Conservation (phyloP, 2,797 vertebrate species). For the Lerista edwardsae region DNA sequence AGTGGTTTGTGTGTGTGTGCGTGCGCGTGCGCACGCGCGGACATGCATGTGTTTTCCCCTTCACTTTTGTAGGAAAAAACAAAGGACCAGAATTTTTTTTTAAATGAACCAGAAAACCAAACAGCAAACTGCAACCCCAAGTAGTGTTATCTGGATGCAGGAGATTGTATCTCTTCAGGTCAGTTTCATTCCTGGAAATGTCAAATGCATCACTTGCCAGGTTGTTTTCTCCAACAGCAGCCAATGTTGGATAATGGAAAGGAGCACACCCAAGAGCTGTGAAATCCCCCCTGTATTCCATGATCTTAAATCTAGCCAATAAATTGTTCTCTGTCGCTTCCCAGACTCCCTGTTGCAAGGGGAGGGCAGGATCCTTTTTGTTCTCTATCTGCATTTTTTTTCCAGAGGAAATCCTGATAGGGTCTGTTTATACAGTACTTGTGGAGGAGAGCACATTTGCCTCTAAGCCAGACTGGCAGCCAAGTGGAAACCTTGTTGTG, state of each 20-base stretch:
- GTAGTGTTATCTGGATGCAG: too few relatives aligned
- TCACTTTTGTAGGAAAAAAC: not conserved
- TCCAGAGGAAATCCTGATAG: not conserved
- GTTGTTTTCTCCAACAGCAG: too few relatives aligned
- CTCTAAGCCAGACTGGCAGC: not conserved
- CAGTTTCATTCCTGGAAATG: too few relatives aligned
- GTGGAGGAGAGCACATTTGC: not conserved
- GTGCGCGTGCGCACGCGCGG: too few relatives aligned
- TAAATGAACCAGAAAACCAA: not conserved
- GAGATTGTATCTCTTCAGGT: too few relatives aligned
- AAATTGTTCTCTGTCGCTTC: not conserved
- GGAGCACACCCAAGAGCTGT: not conserved
- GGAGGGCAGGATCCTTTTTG: too few relatives aligned
- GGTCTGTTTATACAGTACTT: too few relatives aligned
- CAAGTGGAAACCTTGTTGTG: too few relatives aligned
- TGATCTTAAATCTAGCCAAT: too few relatives aligned
- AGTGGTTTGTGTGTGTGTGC: not conserved
- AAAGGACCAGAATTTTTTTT: not conserved
- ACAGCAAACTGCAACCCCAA: not conserved
- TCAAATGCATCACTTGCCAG: too few relatives aligned
- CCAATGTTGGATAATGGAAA: too few relatives aligned
- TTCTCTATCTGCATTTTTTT: not conserved
- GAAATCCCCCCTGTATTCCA: not conserved
- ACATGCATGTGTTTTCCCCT: too few relatives aligned
- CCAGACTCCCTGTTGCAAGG: not conserved